These are phyloP conservation scores for Philereme vetulata DNA, from an alignment of 2,888 invertebrate species.

Conservation along the genomic window DNA sequence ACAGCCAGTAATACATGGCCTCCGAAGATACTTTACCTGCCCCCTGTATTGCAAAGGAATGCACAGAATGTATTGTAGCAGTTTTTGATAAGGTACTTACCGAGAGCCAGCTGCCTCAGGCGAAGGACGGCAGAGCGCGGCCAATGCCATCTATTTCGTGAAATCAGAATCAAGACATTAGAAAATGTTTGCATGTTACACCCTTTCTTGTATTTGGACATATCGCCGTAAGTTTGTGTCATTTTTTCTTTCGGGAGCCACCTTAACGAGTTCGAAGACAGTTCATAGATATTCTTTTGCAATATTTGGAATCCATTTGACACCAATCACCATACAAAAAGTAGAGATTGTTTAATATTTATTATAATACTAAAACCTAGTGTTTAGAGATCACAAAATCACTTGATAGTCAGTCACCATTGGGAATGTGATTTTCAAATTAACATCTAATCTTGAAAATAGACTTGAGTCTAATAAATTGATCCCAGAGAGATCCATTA, in stretches of 20 bases:
- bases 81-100: conserved; percentile 60
- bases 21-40: conserved; percentile 33
- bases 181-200: conserved; percentile 42
- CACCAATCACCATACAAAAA: too few species aligned
- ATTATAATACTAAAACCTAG: too few species aligned
- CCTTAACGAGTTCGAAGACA: not conserved
- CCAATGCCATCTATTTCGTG: conserved; percentile 72
- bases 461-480: not conserved
- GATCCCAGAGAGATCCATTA: not conserved
- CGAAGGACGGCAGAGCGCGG: conserved; percentile 50
- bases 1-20: not conserved
- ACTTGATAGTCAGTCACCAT: not conserved
- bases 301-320: too few species aligned
- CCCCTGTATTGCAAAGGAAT: conserved; percentile 45
- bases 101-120: conserved; percentile 48
- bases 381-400: not conserved
- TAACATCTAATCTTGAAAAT: too few species aligned
- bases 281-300: too few species aligned
- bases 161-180: conserved; percentile 80
- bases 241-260: conserved; percentile 6
- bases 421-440: too few species aligned
- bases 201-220: conserved; percentile 26
- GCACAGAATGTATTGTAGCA: conserved; percentile 8
- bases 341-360: too few species aligned
- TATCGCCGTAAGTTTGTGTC: not conserved